phyloP scores from a whole-genome alignment of 2,113 vertebrate genomes.

The Pluvianellus socialis region DNA sequence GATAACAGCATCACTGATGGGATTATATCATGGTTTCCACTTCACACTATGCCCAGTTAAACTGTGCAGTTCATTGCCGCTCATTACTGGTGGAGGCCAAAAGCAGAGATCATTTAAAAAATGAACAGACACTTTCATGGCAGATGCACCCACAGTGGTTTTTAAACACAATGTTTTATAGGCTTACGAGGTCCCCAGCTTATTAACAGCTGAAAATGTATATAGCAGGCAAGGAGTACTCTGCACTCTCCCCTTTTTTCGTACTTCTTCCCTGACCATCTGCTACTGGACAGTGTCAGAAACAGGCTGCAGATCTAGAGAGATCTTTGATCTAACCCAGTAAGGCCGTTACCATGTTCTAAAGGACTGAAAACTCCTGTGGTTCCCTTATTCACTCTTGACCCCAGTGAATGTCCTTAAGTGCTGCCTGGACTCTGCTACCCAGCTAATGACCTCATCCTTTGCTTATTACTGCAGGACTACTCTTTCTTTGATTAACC shows the following conservation, averaged over 20 bases:
- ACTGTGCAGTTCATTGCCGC: background rate
- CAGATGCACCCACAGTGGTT: background rate
- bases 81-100: background rate
- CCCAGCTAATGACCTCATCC: slow-evolving; percentile 65
- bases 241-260: background rate
- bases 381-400: background rate
- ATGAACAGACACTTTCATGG: background rate
- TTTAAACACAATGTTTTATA: background rate
- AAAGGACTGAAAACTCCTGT: slow-evolving; percentile 14
- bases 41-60: background rate
- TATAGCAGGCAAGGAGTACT: background rate
- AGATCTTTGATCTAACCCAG: background rate
- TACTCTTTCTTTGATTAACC: slow-evolving; percentile 71
- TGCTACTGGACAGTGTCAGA: background rate
- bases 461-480: slow-evolving; percentile 58
- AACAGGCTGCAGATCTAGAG: background rate
- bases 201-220: background rate
- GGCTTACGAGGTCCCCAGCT: background rate
- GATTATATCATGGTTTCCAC: background rate
- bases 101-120: background rate
- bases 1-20: background rate
- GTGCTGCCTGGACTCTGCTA: slow-evolving; percentile 38
- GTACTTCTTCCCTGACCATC: background rate
- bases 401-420: slow-evolving; percentile 42
- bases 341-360: background rate